Percentiles rank a stretch among this genome's conserved stretches.
These are phyloP conservation scores for Drosophila rubida DNA, from an alignment of 2,888 invertebrate species.

Conservation along the genomic window DNA sequence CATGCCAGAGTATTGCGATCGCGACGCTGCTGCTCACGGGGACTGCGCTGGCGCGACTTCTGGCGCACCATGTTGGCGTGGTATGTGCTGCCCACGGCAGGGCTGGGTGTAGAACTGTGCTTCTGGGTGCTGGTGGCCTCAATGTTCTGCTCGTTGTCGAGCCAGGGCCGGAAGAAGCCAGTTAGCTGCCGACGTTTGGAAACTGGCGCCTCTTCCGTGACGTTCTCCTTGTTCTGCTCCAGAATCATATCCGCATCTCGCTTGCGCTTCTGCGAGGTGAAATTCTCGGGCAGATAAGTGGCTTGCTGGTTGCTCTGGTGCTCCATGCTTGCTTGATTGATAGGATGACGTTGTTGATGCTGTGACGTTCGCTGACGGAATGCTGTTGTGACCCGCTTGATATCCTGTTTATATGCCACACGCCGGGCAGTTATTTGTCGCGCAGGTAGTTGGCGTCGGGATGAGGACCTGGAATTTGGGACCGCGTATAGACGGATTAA, in stretches of 20 bases:
- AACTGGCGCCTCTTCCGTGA: neutral
- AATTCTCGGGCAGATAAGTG: constrained; percentile 64
- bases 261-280: constrained; percentile 48
- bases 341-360: constrained; percentile 40
- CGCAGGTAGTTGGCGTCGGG: constrained; percentile 33
- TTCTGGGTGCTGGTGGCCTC: constrained; percentile 10
- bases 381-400: constrained; percentile 35
- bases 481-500: constrained; percentile 63
- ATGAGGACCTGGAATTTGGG: neutral
- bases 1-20: constrained; percentile 72
- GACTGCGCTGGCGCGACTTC: constrained; percentile 48
- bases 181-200: constrained; percentile 50
- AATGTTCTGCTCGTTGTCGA: constrained; percentile 55
- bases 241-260: constrained; percentile 44
- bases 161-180: constrained; percentile 63
- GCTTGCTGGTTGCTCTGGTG: neutral
- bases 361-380: constrained; percentile 53
- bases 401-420: constrained; percentile 66
- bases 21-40: constrained; percentile 78
- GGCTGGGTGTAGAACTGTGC: neutral
- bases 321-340: constrained; percentile 20
- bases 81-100: constrained; percentile 42
- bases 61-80: constrained; percentile 75
- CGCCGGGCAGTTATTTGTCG: neutral
- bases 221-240: constrained; percentile 41